Evolutionary conservation across 1,140 invertebrate genomes (phyloP).

Genomic region (Cherax quadricarinatus): DNA sequence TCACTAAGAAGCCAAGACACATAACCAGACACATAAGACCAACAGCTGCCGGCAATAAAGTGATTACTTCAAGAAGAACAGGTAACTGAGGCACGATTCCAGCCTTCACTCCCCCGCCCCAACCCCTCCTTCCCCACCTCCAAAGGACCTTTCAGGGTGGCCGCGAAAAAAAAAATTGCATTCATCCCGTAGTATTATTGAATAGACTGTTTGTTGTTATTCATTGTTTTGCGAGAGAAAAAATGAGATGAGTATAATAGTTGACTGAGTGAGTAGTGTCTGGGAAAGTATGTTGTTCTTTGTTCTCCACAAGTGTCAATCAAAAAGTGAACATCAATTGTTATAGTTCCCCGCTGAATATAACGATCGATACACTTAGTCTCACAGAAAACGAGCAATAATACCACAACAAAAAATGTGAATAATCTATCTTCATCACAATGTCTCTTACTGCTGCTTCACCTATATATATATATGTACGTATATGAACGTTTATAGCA

Average conservation of each 20-base stretch:
- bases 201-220: not conserved
- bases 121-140: not conserved
- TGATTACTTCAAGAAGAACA: not conserved
- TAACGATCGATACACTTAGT: not conserved
- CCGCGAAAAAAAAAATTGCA: not conserved
- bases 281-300: not conserved
- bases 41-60: not conserved
- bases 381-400: constrained; percentile 7
- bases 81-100: not conserved
- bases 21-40: not conserved
- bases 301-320: not conserved
- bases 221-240: not conserved
- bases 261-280: not conserved
- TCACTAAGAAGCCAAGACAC: not conserved
- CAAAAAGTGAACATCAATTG: not conserved
- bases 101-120: not conserved
- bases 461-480: not conserved
- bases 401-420: no score
- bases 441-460: not conserved
- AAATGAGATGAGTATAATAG: not conserved
- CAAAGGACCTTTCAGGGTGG: not conserved
- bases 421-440: not conserved
- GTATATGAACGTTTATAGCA: not conserved
- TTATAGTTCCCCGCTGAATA: not conserved
- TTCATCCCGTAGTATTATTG: not conserved